These are phyloP conservation scores for Sebastes nivosus DNA, from an alignment of 2,797 vertebrate genomes.

Conservation along the genomic window DNA sequence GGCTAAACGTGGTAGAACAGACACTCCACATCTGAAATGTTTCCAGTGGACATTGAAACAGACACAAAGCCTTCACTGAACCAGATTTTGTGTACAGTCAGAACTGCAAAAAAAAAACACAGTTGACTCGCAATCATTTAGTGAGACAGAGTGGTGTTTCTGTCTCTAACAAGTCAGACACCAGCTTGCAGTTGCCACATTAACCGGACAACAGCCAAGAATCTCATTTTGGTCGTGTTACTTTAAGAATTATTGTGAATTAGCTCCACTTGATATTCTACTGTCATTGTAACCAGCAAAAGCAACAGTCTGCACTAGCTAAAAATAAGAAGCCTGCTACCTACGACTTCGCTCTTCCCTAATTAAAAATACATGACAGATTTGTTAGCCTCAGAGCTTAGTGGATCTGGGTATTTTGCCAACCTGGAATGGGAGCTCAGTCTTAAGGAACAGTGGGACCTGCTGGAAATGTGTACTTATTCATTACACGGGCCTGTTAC, in stretches of 20 bases:
- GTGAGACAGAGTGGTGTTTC: too few relatives aligned
- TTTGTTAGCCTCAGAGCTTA: background rate
- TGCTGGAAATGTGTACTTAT: background rate
- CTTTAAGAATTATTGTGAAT: too few relatives aligned
- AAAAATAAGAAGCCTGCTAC: background rate
- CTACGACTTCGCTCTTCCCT: background rate
- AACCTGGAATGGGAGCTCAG: background rate
- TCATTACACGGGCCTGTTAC: background rate
- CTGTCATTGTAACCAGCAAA: too few relatives aligned
- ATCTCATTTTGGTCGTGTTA: too few relatives aligned
- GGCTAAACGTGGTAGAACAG: background rate
- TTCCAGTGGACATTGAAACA: background rate
- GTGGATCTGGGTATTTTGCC: background rate
- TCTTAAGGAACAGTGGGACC: background rate
- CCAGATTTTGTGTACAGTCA: background rate
- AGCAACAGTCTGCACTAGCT: too few relatives aligned
- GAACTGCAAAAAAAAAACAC: background rate
- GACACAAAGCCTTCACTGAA: background rate
- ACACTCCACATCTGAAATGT: background rate
- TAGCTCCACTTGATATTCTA: too few relatives aligned
- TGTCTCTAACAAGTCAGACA: too few relatives aligned
- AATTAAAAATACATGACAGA: background rate
- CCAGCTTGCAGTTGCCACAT: too few relatives aligned
- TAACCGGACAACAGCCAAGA: too few relatives aligned
- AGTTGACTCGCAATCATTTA: too few relatives aligned